Evolutionary conservation across 2,113 vertebrate genomes (phyloP).

Genomic region (Neolamprologus caudopunctatus): DNA sequence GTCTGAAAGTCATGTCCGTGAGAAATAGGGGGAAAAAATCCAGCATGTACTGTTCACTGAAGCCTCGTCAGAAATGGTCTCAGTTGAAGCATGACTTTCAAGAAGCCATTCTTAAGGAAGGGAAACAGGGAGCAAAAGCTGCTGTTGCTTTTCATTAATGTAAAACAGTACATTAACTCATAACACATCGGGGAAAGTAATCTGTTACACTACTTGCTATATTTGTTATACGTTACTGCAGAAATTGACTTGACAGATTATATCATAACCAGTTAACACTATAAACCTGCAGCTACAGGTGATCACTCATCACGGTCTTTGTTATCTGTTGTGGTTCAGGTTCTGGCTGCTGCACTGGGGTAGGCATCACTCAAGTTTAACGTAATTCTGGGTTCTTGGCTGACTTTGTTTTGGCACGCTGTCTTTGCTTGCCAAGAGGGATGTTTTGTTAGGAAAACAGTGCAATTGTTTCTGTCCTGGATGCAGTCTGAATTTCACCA

Average conservation of each 20-base stretch:
- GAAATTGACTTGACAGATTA: background rate
- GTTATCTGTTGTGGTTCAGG: background rate
- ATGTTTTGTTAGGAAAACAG: background rate
- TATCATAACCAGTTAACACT: background rate
- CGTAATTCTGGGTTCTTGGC: background rate
- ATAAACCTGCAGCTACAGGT: background rate
- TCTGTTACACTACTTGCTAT: background rate
- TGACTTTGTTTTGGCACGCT: background rate
- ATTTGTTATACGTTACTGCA: background rate
- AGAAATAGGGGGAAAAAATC: background rate
- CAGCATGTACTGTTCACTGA: background rate
- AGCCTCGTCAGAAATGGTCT: background rate
- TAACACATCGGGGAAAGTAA: background rate
- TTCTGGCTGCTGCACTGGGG: background rate
- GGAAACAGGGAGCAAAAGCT: background rate
- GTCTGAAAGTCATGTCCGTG: background rate
- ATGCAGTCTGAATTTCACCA: background rate
- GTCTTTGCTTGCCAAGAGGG: background rate
- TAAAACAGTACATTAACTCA: background rate
- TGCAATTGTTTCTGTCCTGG: background rate
- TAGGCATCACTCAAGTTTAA: background rate
- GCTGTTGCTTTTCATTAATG: background rate
- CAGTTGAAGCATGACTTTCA: background rate
- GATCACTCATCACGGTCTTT: background rate
- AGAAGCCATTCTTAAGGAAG: background rate